These are phyloP conservation scores for Umimayanthus kanabou DNA, from an alignment of 92 coral and sea anemone species.

Conservation along the genomic window DNA sequence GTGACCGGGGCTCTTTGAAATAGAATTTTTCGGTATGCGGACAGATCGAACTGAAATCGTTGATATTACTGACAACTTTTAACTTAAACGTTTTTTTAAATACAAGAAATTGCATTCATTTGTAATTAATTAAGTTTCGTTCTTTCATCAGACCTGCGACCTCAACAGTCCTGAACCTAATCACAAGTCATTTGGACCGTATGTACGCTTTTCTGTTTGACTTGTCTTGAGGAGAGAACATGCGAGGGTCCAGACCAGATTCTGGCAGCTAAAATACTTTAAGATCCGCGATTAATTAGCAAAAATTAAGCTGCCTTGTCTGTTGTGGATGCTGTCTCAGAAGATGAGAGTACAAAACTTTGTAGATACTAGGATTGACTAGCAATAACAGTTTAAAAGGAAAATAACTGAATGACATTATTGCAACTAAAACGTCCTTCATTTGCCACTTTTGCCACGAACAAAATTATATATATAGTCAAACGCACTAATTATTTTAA, in stretches of 20 bases:
- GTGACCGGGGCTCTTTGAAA: no score
- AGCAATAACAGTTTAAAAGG: neutral
- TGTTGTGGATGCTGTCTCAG: no score
- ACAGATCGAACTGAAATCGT: no score
- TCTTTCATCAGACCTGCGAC: conserved; percentile 78
- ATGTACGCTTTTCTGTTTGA: conserved; percentile 49
- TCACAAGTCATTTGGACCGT: conserved; percentile 84
- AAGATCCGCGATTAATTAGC: no score
- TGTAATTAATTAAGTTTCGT: neutral
- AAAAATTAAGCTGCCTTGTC: no score
- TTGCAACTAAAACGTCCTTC: neutral
- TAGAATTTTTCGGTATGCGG: no score
- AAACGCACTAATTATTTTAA: neutral
- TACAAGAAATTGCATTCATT: no score
- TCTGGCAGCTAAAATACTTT: neutral
- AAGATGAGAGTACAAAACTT: no score
- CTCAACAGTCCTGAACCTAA: conserved; percentile 86
- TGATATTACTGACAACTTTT: no score
- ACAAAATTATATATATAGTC: neutral
- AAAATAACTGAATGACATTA: neutral
- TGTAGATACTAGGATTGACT: no score
- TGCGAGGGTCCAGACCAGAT: neutral
- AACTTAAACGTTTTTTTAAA: no score
- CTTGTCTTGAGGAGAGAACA: neutral
- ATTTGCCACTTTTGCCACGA: no score